Base-by-base conservation (phyloP, 2,888 invertebrate species). In the Lochmaea crataegi region DNA sequence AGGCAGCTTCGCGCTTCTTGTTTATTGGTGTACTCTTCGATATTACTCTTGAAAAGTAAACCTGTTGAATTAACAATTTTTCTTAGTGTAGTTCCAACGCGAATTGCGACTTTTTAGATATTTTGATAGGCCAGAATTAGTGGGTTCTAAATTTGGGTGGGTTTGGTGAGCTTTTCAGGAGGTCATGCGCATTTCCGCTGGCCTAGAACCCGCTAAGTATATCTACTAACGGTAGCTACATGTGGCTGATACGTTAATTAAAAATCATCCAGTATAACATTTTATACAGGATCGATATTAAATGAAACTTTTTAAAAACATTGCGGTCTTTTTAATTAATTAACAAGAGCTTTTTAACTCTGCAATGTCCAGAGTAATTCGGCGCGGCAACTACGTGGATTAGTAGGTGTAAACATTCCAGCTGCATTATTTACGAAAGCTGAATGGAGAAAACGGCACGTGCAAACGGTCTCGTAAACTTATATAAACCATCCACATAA, bases 371-470 rank as follows among this genome's bases (percentile, higher is more conserved):
- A 16, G n/a, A 18, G 53, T 16, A 16, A 16, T 53, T 16, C 53
- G 10, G n/a, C 14, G 2, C n/a, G 11, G 18, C 53, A 53, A 53
- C 53, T 18, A 67, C 58, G 67, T 58, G 67, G 58, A 58, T 67
- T 42, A 67, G 58, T 57, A 58, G 42, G 67, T 58, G 67, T 51
- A 67, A 67, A 67, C 58, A 67, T 56, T 58, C 58, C 58, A 42
- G 42, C 45, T 67, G 58, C 22, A 67, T 67, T 67, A 67, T 67
- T 67, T 67, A 67, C 45, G 67, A 58, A 18, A 58, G 57, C 32
- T 22, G 67, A 67, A 67, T 26, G 58, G 45, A 57, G 58, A 45
- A 32, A 42, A 53, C 42, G 67, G 67, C 67, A 67, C 67, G 56
- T 58, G 67, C 45, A 58, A 67, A 67, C 67, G 58, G 22, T 67